Evolutionary conservation across 2,797 vertebrate species (phyloP), one percentile per base, ranked within the genome.

Genomic region (Cynopterus sphinx): DNA sequence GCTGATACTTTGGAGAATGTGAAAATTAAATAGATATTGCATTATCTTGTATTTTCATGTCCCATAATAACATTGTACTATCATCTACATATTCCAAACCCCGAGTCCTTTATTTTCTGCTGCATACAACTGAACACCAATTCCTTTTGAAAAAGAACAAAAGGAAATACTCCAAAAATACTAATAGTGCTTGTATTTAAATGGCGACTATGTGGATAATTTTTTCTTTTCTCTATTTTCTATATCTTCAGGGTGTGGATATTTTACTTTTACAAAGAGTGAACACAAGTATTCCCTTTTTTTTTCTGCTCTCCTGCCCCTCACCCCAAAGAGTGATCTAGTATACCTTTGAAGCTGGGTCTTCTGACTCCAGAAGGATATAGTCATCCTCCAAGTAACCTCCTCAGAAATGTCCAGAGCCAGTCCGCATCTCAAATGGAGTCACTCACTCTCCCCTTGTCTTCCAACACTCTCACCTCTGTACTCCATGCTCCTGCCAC

Each of bases 101-200:
- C 1, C 39, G 16, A 74, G 16, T 51, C 87, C 85, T 71, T 33
- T 71, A 24, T 46, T 82, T 70, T 28, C 82, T 85, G 39, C 53
- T 61, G 19, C 57, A 67, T 9, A 11, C 53, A 53, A 57, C 43
- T 26, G 17, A 83, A 67, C 41, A 75, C 49, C 57, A 65, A 53
- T 83, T 79, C 70, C 26, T 89, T 77, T 53, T 90, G 53, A 49
- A 79, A 86, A 65, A 65, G 9, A 57, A 31, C 82, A 61, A 85
- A 70, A 63, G 46, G n/a, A 93, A 90, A 65, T 68, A 36, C 31
- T 74, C 33, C 28, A 51, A 74, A 74, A 67, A 78, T 4, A 24
- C 39, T 41, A 61, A 22, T 65, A 9, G 49, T 3, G n/a, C 51
- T 83, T 53, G 2, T 43, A 28, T 33, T 36, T 61, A 75, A 43